These are phyloP conservation scores for Pachycephala philippinensis DNA, from an alignment of 2,113 vertebrate species.

Conservation along the genomic window DNA sequence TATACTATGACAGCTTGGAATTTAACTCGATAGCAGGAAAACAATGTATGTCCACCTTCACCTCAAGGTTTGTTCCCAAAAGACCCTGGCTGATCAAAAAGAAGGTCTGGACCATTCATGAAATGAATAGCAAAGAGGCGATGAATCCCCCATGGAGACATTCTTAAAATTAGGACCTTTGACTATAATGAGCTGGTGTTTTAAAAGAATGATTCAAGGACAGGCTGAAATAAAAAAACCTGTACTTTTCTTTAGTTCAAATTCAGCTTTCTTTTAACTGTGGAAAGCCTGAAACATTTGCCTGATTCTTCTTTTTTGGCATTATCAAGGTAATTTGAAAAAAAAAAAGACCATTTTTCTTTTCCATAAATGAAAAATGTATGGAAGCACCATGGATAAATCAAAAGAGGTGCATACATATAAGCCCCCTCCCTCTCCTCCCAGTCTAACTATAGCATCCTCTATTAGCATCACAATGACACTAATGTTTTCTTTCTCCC, in stretches of 20 bases:
- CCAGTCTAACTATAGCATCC: neutral
- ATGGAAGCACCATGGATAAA: neutral
- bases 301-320: constrained; percentile 25
- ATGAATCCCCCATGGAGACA: neutral
- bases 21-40: neutral
- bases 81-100: neutral
- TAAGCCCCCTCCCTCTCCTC: neutral
- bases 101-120: constrained; percentile 6
- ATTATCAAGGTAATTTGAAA: constrained; percentile 19
- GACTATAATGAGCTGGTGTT: constrained; percentile 46
- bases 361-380: constrained; percentile 20
- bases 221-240: constrained; percentile 38
- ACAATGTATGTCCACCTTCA: neutral
- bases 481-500: constrained; percentile 34
- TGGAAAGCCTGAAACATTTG: constrained; percentile 19
- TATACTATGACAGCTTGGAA: neutral
- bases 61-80: constrained; percentile 25
- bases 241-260: constrained; percentile 1
- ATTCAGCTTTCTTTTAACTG: constrained; percentile 36
- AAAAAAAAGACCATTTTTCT: neutral
- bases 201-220: constrained; percentile 46
- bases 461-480: constrained; percentile 49
- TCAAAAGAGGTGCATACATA: neutral
- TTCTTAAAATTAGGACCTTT: constrained; percentile 51
- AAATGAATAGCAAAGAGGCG: constrained; percentile 13